phyloP scores from a whole-genome alignment of 92 coral and sea anemone genomes.

The Hydrozoanthus gracilis region DNA sequence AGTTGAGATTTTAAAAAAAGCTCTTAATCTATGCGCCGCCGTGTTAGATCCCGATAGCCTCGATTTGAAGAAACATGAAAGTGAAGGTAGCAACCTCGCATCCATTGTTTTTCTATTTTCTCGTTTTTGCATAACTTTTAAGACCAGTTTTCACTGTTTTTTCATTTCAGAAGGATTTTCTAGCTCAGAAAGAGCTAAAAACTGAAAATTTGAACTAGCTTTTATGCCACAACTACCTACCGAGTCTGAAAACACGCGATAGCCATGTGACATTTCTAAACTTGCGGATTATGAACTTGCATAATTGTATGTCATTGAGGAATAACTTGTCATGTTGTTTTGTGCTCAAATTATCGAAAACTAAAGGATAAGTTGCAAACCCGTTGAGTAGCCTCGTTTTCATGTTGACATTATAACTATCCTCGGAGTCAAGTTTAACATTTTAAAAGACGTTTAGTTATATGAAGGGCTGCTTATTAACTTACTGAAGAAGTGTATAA shows the following conservation, averaged over 20 bases:
- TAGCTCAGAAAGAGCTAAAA: background rate
- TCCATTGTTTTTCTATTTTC: background rate
- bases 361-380: conserved; percentile 2
- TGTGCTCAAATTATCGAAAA: conserved; percentile 5
- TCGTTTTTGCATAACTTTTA: background rate
- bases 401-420: conserved; percentile 19
- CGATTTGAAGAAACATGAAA: conserved; percentile 9
- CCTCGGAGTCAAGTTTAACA: background rate
- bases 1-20: background rate
- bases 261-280: background rate
- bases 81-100: conserved; percentile 1
- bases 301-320: background rate
- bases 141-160: background rate
- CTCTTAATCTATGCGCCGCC: background rate
- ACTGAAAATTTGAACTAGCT: background rate
- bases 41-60: background rate
- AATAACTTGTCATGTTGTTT: background rate
- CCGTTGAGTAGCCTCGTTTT: conserved; percentile 29
- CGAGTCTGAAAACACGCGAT: background rate
- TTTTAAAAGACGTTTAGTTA: no score
- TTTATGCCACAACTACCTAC: background rate
- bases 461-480: background rate
- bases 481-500: background rate
- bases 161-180: conserved; percentile 3
- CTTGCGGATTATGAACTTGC: background rate